Evolutionary conservation across 2,888 invertebrate species (phyloP).

Genomic region (Flabesymbios commensalis): DNA sequence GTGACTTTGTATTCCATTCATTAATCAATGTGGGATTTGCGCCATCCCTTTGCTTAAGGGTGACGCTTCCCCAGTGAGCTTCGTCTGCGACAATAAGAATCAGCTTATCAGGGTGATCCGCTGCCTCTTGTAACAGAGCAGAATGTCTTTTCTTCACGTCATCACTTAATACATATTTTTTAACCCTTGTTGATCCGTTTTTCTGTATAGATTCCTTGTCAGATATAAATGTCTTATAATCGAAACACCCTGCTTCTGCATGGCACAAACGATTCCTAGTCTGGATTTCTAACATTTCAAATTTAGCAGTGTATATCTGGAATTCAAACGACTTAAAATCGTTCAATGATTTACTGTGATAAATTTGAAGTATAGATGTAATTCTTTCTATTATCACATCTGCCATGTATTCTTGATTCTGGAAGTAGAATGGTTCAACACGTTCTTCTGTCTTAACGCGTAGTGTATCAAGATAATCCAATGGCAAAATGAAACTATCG

Average conservation of each 20-base stretch:
- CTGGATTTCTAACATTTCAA: conserved; percentile 12
- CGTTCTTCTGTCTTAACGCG: neutral
- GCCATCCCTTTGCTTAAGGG: neutral
- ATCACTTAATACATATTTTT: neutral
- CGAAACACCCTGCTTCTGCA: conserved; percentile 9
- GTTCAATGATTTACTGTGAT: neutral
- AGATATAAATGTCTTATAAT: neutral
- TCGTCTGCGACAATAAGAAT: conserved; percentile 5
- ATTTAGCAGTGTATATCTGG: conserved; percentile 12
- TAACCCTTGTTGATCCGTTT: neutral
- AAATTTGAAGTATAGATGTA: neutral
- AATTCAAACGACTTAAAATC: conserved; percentile 12
- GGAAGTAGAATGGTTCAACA: neutral
- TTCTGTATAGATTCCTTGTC: neutral
- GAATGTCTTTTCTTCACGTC: neutral
- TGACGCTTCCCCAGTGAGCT: conserved; percentile 1
- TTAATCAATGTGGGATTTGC: conserved; percentile 1
- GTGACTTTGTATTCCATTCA: neutral
- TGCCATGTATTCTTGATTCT: neutral
- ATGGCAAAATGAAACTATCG: too few species aligned
- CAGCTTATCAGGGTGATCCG: neutral
- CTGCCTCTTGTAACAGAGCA: neutral
- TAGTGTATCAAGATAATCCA: neutral
- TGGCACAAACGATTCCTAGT: conserved; percentile 4
- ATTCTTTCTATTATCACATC: neutral